These are phyloP conservation scores for Cyclopterus lumpus DNA, from an alignment of 2,797 vertebrate genomes.

Conservation along the genomic window DNA sequence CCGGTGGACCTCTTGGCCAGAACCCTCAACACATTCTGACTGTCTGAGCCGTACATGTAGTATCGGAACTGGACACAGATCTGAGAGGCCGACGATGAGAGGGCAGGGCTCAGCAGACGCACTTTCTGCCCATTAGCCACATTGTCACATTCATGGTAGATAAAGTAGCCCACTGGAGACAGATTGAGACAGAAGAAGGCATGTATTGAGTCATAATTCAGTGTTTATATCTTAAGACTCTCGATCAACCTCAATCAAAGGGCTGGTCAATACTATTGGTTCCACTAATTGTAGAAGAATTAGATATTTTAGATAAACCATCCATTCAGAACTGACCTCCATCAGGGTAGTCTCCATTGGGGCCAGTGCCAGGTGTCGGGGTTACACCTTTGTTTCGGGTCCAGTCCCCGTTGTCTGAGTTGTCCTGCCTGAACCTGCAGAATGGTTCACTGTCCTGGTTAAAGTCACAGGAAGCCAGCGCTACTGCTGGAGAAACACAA, in stretches of 20 bases:
- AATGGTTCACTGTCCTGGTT: slow-evolving; percentile 79
- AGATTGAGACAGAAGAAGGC: slow-evolving; percentile 17
- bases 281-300: neutral
- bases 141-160: slow-evolving; percentile 85
- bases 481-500: slow-evolving; percentile 50
- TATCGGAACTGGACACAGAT: slow-evolving; percentile 86
- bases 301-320: neutral
- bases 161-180: slow-evolving; percentile 80
- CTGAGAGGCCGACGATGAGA: slow-evolving; percentile 62
- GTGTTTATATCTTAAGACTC: neutral
- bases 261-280: neutral
- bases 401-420: slow-evolving; percentile 80
- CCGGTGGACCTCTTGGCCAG: slow-evolving; percentile 49
- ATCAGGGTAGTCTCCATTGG: slow-evolving; percentile 83
- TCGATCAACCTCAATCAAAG: neutral
- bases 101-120: slow-evolving; percentile 78
- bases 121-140: slow-evolving; percentile 64
- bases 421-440: slow-evolving; percentile 82
- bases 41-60: slow-evolving; percentile 82
- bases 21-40: slow-evolving; percentile 65
- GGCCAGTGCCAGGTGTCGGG: slow-evolving; percentile 72
- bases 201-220: neutral
- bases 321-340: slow-evolving; percentile 77
- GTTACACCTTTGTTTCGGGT: slow-evolving; percentile 73
- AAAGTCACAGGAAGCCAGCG: slow-evolving; percentile 86